phyloP scores from a whole-genome alignment of 2,113 vertebrate species.

The Urocynchramus pylzowi region DNA sequence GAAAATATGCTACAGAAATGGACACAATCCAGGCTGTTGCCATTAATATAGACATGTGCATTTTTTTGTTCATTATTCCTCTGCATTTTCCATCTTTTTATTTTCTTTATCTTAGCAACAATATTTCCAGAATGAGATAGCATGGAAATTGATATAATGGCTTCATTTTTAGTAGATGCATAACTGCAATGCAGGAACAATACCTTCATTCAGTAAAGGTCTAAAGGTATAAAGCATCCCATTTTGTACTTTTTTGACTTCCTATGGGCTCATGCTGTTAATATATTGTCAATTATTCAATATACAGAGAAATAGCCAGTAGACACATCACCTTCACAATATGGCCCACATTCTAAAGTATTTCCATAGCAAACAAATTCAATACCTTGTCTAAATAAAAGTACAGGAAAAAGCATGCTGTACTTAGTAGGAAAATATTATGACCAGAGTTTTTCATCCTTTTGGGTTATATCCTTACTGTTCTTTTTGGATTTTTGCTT shows the following conservation, averaged over 20 bases:
- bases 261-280: background rate
- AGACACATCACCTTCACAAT: background rate
- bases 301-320: background rate
- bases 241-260: background rate
- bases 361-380: background rate
- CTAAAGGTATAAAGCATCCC: background rate
- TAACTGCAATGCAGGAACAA: background rate
- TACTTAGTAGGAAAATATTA: background rate
- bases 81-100: background rate
- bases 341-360: too few species aligned
- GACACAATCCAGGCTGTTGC: background rate
- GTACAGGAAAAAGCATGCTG: background rate
- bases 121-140: background rate
- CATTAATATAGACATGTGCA: accelerated
- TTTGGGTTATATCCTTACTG: background rate
- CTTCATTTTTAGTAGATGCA: background rate
- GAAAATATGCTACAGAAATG: background rate
- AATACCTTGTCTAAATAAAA: background rate
- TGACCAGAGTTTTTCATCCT: background rate
- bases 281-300: background rate
- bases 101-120: background rate
- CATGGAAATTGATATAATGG: background rate
- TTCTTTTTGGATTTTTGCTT: background rate
- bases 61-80: background rate
- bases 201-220: background rate